Percentiles rank a stretch among this genome's conserved stretches.
Evolutionary conservation across 2,888 invertebrate genomes (phyloP).

Genomic region (Diarsia dahlii): DNA sequence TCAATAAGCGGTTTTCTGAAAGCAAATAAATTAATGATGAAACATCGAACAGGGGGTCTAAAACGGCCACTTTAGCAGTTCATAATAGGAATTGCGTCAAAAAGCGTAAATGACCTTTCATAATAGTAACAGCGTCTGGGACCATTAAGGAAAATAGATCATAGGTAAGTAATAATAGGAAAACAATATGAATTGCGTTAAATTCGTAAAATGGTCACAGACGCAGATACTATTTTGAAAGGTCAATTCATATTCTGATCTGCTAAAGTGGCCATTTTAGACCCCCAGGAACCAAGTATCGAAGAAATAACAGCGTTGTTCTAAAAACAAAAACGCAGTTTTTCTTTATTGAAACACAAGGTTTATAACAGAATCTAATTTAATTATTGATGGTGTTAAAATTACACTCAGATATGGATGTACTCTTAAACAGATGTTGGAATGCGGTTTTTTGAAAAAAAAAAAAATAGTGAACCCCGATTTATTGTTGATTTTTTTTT

Average conservation of each 20-base stretch:
- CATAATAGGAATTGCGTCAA: too few relatives aligned
- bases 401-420: conserved; percentile 57
- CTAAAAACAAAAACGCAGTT: background rate
- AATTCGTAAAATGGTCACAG: too few relatives aligned
- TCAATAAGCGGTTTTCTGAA: background rate
- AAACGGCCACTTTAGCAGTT: too few relatives aligned
- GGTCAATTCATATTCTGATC: too few relatives aligned
- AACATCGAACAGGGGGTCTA: background rate
- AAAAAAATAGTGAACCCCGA: conserved; percentile 49
- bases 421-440: conserved; percentile 65
- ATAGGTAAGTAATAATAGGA: too few relatives aligned
- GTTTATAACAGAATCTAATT: background rate
- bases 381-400: background rate
- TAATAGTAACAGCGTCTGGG: too few relatives aligned
- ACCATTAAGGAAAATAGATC: too few relatives aligned
- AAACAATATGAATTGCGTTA: too few relatives aligned
- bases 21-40: background rate
- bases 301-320: background rate
- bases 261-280: too few relatives aligned
- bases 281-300: background rate
- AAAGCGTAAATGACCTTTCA: too few relatives aligned
- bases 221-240: too few relatives aligned
- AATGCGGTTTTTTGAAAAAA: conserved; percentile 75
- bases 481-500: conserved; percentile 25
- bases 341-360: background rate